These are phyloP conservation scores for Terebella lapidaria DNA, from an alignment of 2,888 invertebrate genomes.

Conservation along the genomic window DNA sequence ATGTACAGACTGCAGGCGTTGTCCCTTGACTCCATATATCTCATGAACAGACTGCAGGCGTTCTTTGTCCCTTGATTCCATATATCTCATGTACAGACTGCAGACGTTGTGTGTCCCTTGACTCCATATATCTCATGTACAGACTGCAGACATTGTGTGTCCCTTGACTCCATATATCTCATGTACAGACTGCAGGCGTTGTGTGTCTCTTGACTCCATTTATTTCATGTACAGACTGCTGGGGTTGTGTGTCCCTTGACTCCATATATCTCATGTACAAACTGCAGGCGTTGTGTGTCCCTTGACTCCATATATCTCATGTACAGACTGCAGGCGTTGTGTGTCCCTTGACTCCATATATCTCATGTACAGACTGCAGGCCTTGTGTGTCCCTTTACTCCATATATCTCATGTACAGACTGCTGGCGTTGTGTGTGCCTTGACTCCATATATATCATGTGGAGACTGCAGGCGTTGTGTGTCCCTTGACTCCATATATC, in stretches of 20 bases:
- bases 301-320: no score
- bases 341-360: slow-evolving; percentile 54
- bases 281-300: slow-evolving; percentile 56
- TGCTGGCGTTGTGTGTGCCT: slow-evolving; percentile 55
- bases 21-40: no score
- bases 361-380: slow-evolving; percentile 53
- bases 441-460: no score
- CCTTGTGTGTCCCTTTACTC: slow-evolving; percentile 54
- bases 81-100: slow-evolving; percentile 51
- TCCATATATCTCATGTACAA: slow-evolving; percentile 34
- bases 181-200: slow-evolving; percentile 54
- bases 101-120: slow-evolving; percentile 55
- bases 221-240: slow-evolving; percentile 50
- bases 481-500: no score
- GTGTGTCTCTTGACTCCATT: slow-evolving; percentile 54
- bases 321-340: slow-evolving; percentile 55
- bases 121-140: no score
- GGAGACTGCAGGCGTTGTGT: slow-evolving; percentile 55
- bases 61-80: slow-evolving; percentile 53
- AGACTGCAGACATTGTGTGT: slow-evolving; percentile 56
- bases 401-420: slow-evolving; percentile 48
- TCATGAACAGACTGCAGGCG: slow-evolving; percentile 53
- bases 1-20: slow-evolving; percentile 54
- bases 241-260: slow-evolving; percentile 55
- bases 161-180: no score